Conservation (phyloP, 2,888 invertebrate species). For the Lissonota sp. region DNA sequence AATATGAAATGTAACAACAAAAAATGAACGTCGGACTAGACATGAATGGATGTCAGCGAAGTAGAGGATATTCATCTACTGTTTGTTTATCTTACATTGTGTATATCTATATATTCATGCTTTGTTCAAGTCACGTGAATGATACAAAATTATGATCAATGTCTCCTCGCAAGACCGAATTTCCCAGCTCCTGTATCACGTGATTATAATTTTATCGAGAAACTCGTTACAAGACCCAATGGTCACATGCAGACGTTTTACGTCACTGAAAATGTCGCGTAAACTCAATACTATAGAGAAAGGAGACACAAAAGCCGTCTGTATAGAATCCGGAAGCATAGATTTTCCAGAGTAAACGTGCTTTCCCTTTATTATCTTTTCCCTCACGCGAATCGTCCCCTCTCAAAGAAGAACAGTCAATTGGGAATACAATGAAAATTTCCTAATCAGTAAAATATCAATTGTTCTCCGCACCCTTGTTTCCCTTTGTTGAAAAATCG, state of each 20-base stretch:
- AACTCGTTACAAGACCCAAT: neutral
- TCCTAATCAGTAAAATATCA: slow-evolving; percentile 74
- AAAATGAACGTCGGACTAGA: too few species aligned
- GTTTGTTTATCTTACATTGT: too few species aligned
- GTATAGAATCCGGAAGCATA: neutral
- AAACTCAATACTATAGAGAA: neutral
- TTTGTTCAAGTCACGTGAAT: neutral
- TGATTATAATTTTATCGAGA: slow-evolving; percentile 13
- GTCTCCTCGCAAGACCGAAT: neutral
- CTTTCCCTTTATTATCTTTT: neutral
- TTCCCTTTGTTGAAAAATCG: too few species aligned
- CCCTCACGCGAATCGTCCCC: too few species aligned
- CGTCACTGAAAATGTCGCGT: too few species aligned
- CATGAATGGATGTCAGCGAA: too few species aligned
- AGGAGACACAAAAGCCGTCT: neutral
- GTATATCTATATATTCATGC: neutral
- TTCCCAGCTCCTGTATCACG: neutral
- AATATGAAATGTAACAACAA: too few species aligned
- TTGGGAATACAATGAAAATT: slow-evolving; percentile 67
- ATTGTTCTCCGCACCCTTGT: slow-evolving; percentile 69
- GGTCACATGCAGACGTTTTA: slow-evolving; percentile 27
- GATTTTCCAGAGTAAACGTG: neutral
- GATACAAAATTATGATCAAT: neutral
- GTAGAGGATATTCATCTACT: too few species aligned
- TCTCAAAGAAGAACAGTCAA: slow-evolving; percentile 28